Evolutionary conservation across 2,113 vertebrate genomes (phyloP).

Genomic region (Cyanocitta stelleri): DNA sequence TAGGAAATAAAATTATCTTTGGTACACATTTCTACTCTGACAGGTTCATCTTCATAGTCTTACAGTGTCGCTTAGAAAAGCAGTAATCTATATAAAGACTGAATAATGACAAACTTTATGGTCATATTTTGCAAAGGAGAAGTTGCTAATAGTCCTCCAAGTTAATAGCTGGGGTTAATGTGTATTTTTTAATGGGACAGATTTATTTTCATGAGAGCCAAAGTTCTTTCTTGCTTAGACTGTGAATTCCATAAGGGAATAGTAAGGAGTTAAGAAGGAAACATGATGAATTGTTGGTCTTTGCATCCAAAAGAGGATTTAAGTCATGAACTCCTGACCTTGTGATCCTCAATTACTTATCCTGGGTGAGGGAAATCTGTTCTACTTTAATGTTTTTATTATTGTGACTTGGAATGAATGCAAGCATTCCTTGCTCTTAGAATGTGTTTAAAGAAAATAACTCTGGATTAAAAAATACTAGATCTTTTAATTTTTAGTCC

Average conservation of each 20-base stretch:
- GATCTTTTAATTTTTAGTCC: conserved; percentile 45
- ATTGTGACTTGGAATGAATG: conserved; percentile 35
- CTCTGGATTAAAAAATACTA: background rate
- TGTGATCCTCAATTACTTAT: conserved; percentile 57
- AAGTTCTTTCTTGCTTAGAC: conserved; percentile 41
- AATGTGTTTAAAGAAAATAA: background rate
- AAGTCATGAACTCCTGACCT: conserved; percentile 55
- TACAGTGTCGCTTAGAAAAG: background rate
- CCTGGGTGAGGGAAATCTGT: conserved; percentile 21
- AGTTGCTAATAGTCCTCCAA: background rate
- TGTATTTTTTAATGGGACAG: conserved; percentile 29
- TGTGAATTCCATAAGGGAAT: conserved; percentile 50
- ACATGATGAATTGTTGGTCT: conserved; percentile 47
- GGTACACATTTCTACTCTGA: background rate
- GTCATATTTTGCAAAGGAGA: background rate
- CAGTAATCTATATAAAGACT: background rate
- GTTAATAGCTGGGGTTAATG: conserved; percentile 14
- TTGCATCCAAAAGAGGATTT: conserved; percentile 50
- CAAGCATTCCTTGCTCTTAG: conserved; percentile 15
- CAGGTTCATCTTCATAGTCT: background rate
- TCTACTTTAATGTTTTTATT: conserved; percentile 53
- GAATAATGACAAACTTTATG: background rate
- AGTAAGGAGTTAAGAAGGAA: conserved; percentile 55
- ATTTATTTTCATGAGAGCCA: conserved; percentile 29
- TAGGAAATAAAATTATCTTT: background rate